A percentile compares a stretch with the other conserved stretches of the same genome.
These are phyloP conservation scores for Xerus rutilus DNA, from an alignment of 2,797 vertebrate genomes.

Conservation along the genomic window DNA sequence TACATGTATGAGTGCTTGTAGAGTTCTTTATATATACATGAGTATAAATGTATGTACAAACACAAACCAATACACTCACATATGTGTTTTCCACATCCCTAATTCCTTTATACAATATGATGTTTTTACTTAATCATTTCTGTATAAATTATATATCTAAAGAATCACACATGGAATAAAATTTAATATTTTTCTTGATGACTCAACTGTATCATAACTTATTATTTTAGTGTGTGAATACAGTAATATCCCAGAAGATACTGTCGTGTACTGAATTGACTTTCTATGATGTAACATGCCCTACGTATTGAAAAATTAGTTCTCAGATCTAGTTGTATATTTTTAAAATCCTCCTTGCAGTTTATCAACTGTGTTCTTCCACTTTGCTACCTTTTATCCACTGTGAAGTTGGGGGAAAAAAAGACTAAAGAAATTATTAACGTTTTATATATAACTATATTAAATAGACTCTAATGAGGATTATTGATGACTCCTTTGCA, in stretches of 20 bases:
- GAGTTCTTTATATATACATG: background rate
- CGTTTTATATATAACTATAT: background rate
- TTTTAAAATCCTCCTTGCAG: conserved; percentile 39
- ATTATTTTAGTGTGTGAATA: conserved; percentile 7
- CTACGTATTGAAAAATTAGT: background rate
- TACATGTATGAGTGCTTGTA: accelerated
- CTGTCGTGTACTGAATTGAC: background rate
- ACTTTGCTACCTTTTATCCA: conserved; percentile 48
- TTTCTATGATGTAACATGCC: background rate
- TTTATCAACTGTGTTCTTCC: background rate
- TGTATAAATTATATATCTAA: conserved; percentile 5
- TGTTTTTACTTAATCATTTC: conserved; percentile 22
- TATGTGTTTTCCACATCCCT: conserved; percentile 8
- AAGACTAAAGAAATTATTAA: background rate
- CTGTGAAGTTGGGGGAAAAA: background rate
- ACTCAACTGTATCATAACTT: background rate
- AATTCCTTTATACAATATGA: conserved; percentile 17
- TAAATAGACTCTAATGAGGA: background rate
- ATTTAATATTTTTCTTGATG: conserved; percentile 40
- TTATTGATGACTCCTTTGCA: background rate
- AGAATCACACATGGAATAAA: background rate
- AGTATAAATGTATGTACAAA: background rate
- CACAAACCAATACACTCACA: background rate
- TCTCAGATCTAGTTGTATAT: conserved; percentile 19
- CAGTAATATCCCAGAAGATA: background rate